Base-by-base conservation (phyloP, 2,113 vertebrate genomes). In the Rhea pennata region DNA sequence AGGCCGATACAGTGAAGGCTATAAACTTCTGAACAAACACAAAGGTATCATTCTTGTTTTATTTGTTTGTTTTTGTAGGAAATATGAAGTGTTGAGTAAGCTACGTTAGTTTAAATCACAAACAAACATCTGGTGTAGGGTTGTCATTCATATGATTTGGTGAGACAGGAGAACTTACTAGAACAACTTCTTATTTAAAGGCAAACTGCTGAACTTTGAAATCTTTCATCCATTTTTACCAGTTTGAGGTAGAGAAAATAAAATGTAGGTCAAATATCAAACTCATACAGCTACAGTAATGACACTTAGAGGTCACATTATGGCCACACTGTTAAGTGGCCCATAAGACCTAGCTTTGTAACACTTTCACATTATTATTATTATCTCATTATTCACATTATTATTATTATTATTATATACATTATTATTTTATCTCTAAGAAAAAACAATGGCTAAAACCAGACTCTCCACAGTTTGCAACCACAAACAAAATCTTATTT, bases 1-100 rank as follows among this genome's bases (percentile, higher is more conserved):
- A 73, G 97, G 98, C 84, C 98, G 99, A 94, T 99, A 98, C 33
- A 98, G 98, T 90, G 98, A 99, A 95, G 99, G 99, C 76, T 99
- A 98, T 94, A 98, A 97, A 87, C 96, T 99, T 89, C 92, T 99
- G 94, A 98, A 99, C 91, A 99, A 98, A 95, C 98, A 98, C 71
- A 96, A 98, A 87, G 99, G 99, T 99, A 97, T 83, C 2, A 16
- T 87, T 95, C 78, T 33, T 36, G 14, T 40, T 65, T 80, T 31
- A 23, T 44, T 80, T 31, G 27, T 87, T 58, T 65, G 9, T 84
- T 75, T 90, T 81, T 85, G 86, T 53, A 80, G 92, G 71, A 48
- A 42, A 69, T 0, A 3, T 9, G 16, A 65, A 91, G 22, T 59
- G 53, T 53, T 79, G 78, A 29, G 24, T 85, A 16, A 92, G 27